phyloP scores from a whole-genome alignment of 2,113 vertebrate genomes.

The Sinocyclocheilus maitianheensis region DNA sequence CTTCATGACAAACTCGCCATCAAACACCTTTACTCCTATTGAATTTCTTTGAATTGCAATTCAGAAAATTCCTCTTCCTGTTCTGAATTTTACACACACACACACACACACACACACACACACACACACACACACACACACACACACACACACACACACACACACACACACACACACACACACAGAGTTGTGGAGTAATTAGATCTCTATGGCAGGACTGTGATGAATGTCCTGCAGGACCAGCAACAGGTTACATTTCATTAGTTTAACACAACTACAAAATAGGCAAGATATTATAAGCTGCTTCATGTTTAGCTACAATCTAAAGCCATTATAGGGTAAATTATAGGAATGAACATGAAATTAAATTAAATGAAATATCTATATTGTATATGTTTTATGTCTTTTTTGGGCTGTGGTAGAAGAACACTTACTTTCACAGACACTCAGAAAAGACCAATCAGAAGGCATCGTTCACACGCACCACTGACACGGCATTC shows the following conservation, averaged over 20 bases:
- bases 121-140: neutral
- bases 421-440: neutral
- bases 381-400: neutral
- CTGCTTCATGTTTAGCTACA: neutral
- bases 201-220: too few species aligned
- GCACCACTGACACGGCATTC: neutral
- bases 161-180: too few species aligned
- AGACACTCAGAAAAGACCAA: neutral
- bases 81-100: neutral
- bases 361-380: neutral
- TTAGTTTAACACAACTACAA: neutral
- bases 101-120: neutral
- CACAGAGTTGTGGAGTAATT: too few species aligned
- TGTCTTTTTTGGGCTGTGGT: neutral
- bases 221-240: too few species aligned
- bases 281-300: neutral
- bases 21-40: neutral
- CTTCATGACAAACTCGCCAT: constrained; percentile 30
- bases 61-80: neutral
- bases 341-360: neutral
- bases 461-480: neutral
- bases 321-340: neutral
- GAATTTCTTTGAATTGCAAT: neutral
- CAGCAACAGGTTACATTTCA: neutral
- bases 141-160: neutral